Evolutionary conservation across 2,888 invertebrate species (phyloP).

Genomic region (Phasia obesa): DNA sequence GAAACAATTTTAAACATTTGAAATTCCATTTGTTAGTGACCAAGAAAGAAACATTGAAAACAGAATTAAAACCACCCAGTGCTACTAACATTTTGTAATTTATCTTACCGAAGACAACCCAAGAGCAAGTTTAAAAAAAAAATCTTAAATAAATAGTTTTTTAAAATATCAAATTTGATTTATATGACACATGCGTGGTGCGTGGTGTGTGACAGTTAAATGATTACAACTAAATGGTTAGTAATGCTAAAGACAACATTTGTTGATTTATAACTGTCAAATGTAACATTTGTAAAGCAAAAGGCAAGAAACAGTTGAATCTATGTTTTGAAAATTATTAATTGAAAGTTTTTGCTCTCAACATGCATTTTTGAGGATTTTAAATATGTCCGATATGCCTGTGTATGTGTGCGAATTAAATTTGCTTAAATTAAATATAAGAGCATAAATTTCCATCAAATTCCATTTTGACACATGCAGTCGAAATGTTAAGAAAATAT

Average conservation of each 20-base stretch:
- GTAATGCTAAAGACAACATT: slow-evolving; percentile 54
- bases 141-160: too few species aligned
- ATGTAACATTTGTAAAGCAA: slow-evolving; percentile 16
- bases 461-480: slow-evolving; percentile 42
- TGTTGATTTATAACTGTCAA: slow-evolving; percentile 65
- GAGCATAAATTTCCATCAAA: slow-evolving; percentile 50
- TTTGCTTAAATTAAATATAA: slow-evolving; percentile 9
- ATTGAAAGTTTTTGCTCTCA: neutral
- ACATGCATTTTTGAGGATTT: neutral
- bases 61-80: slow-evolving; percentile 26
- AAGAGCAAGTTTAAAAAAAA: neutral
- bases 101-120: slow-evolving; percentile 48
- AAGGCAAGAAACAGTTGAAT: neutral
- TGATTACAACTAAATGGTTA: slow-evolving; percentile 43
- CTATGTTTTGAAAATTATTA: too few species aligned
- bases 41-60: slow-evolving; percentile 16
- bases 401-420: slow-evolving; percentile 23
- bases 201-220: slow-evolving; percentile 44
- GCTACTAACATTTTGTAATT: slow-evolving; percentile 34
- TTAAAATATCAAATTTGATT: slow-evolving; percentile 51
- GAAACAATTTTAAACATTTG: neutral
- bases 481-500: slow-evolving; percentile 33
- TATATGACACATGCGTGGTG: slow-evolving; percentile 50
- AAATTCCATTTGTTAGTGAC: slow-evolving; percentile 20
- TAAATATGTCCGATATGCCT: neutral